Evolutionary conservation across 2,888 invertebrate genomes (phyloP).

Genomic region (Acrocera orbiculus): DNA sequence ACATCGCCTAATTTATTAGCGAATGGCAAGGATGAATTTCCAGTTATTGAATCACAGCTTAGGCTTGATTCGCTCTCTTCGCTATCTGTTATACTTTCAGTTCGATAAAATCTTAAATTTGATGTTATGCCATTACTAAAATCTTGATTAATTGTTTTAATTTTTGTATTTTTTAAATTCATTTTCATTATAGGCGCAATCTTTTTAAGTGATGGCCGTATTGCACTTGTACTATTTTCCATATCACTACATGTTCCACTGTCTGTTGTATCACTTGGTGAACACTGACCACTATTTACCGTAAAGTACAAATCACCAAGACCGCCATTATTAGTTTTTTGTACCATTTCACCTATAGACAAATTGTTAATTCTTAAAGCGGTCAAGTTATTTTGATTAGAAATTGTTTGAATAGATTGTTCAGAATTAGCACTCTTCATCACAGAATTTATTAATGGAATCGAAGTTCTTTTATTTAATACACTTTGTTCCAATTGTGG

Average conservation of each 20-base stretch:
- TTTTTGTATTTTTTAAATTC: slow-evolving; percentile 7
- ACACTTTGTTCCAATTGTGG: not conserved
- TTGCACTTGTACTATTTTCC: slow-evolving; percentile 32
- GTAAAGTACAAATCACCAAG: slow-evolving; percentile 28
- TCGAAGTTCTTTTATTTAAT: slow-evolving; percentile 1
- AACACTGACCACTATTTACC: slow-evolving; percentile 67
- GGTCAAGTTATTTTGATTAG: not conserved
- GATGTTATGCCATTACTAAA: slow-evolving; percentile 22
- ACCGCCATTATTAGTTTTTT: slow-evolving; percentile 17
- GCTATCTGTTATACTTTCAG: slow-evolving; percentile 41
- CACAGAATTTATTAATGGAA: not conserved
- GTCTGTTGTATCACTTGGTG: slow-evolving; percentile 63
- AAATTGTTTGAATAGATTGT: not conserved
- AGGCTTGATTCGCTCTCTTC: slow-evolving; percentile 49
- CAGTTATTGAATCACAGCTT: slow-evolving; percentile 66
- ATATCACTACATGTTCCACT: slow-evolving; percentile 74
- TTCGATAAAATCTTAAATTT: slow-evolving; percentile 23
- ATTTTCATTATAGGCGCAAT: slow-evolving; percentile 33
- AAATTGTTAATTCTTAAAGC: not conserved
- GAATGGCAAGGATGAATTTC: slow-evolving; percentile 35
- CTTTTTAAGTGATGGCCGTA: slow-evolving; percentile 49
- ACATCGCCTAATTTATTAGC: not conserved
- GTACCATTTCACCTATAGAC: slow-evolving; percentile 13
- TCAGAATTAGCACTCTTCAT: not conserved
- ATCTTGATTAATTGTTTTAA: slow-evolving; percentile 1